phyloP scores from a whole-genome alignment of 2,113 vertebrate genomes.

The Columba janthina region DNA sequence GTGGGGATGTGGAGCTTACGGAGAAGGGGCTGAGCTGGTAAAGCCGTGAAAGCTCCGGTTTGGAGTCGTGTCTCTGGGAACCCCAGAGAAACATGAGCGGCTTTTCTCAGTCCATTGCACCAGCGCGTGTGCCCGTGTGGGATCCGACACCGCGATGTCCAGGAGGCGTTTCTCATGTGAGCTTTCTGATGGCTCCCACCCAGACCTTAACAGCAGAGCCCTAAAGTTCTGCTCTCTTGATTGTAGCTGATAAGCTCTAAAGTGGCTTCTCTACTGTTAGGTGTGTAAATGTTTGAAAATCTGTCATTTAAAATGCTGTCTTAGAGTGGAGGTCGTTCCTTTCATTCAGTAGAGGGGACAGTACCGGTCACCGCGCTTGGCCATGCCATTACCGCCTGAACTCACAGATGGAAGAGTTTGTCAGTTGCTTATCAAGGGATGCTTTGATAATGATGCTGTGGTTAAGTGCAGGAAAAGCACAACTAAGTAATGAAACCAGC shows the following conservation, averaged over 20 bases:
- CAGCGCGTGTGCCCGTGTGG: background rate
- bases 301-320: background rate
- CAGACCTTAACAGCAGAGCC: background rate
- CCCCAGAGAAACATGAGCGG: background rate
- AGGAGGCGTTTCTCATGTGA: background rate
- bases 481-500: slow-evolving; percentile 57
- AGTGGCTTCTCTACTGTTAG: background rate
- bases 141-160: background rate
- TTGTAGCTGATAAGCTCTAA: background rate
- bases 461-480: slow-evolving; percentile 51
- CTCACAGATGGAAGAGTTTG: background rate
- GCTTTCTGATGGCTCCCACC: background rate
- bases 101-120: background rate
- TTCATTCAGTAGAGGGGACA: background rate
- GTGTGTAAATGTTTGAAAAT: background rate
- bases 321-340: background rate
- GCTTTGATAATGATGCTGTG: slow-evolving; percentile 48
- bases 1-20: background rate
- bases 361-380: background rate
- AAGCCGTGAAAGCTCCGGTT: background rate
- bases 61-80: background rate
- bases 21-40: background rate
- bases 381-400: background rate
- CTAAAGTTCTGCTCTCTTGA: background rate
- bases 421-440: background rate